phyloP scores from a whole-genome alignment of 1,140 invertebrate genomes.

The Thrips palmi region DNA sequence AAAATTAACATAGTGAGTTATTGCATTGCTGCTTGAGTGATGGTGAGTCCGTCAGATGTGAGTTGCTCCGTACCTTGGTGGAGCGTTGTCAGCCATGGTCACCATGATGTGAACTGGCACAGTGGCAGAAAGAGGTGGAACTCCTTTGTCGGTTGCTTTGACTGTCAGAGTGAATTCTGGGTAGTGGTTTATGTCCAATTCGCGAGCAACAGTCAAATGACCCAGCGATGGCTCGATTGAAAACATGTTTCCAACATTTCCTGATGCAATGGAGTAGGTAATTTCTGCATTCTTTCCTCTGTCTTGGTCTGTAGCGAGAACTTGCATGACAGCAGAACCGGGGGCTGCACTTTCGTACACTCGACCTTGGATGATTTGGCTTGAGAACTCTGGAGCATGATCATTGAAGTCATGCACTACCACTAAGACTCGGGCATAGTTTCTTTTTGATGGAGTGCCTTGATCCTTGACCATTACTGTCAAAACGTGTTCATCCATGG shows the following conservation, averaged over 20 bases:
- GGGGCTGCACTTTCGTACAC: constrained; percentile 55
- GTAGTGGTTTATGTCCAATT: constrained; percentile 44
- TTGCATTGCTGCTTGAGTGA: background rate
- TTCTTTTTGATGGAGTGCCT: constrained; percentile 65
- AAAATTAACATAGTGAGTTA: constrained; percentile 8
- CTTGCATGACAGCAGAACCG: constrained; percentile 49
- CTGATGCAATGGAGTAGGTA: constrained; percentile 60
- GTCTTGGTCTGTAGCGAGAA: constrained; percentile 61
- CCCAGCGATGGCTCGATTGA: constrained; percentile 58
- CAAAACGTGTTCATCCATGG: constrained; percentile 60
- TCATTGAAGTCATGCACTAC: constrained; percentile 79
- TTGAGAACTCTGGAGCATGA: constrained; percentile 65
- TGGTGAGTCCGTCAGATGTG: background rate
- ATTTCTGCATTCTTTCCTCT: constrained; percentile 64
- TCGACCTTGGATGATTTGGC: constrained; percentile 51
- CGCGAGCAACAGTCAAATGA: constrained; percentile 49
- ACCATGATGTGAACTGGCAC: constrained; percentile 71
- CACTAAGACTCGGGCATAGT: constrained; percentile 65
- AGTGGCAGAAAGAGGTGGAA: constrained; percentile 48
- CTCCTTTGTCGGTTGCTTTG: constrained; percentile 63
- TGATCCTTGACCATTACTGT: constrained; percentile 82
- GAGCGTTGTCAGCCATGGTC: constrained; percentile 74
- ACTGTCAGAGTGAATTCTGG: constrained; percentile 67
- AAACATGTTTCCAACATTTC: constrained; percentile 73
- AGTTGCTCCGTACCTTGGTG: constrained; percentile 37